phyloP scores from a whole-genome alignment of 2,113 vertebrate genomes.

The Mustelus asterias region DNA sequence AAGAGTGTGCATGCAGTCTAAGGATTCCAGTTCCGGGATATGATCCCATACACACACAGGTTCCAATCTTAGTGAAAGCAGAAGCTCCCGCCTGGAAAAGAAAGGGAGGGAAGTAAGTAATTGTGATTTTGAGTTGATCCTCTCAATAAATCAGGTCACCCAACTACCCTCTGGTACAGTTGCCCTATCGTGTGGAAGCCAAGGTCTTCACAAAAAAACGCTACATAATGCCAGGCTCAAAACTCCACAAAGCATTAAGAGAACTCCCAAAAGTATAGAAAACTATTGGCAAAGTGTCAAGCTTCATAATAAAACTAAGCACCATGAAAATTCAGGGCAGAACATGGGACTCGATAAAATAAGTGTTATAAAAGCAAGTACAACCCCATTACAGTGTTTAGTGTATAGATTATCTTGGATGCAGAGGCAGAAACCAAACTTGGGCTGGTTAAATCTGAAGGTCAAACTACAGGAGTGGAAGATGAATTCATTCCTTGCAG shows the following conservation, averaged over 20 bases:
- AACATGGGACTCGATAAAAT: not conserved
- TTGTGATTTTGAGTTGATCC: too few relatives aligned
- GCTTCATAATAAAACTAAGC: not conserved
- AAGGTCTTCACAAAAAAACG: not conserved
- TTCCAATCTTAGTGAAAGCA: not conserved
- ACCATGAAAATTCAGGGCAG: constrained; percentile 3
- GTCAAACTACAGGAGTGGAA: not conserved
- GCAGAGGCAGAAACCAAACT: not conserved
- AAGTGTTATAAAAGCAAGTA: not conserved
- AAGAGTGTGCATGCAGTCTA: not conserved
- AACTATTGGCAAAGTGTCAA: not conserved
- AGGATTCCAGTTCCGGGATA: not conserved
- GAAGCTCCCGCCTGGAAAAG: not conserved
- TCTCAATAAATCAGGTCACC: not conserved
- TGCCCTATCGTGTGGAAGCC: not conserved
- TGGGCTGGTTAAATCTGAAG: not conserved
- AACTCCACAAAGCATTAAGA: not conserved
- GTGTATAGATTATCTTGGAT: not conserved
- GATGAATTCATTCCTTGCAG: not conserved
- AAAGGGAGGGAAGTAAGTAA: not conserved
- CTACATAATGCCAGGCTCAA: not conserved
- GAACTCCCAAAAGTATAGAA: not conserved
- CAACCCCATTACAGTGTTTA: not conserved
- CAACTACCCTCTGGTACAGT: not conserved
- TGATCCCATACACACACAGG: not conserved